Conservation (phyloP, 2,888 invertebrate species). For the Neuroscelio doddi region DNA sequence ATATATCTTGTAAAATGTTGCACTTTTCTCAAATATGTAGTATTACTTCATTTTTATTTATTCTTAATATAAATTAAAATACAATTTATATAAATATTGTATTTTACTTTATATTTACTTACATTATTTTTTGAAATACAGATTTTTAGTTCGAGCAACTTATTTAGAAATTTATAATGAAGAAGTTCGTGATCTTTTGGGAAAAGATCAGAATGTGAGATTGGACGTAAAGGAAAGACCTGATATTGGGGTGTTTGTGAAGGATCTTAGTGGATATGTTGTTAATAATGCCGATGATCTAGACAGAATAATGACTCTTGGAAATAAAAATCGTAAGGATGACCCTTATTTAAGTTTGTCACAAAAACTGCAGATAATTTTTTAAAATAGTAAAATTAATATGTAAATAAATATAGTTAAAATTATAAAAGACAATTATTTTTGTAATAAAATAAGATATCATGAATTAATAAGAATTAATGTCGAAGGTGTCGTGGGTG, state of each 20-base stretch:
- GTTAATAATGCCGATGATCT: slow-evolving; percentile 97
- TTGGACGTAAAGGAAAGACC: slow-evolving; percentile 96
- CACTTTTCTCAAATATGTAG: too few relatives aligned
- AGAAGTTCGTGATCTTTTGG: slow-evolving; percentile 95
- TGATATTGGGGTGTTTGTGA: slow-evolving; percentile 98
- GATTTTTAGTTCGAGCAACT: slow-evolving; percentile 96
- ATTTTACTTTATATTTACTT: not conserved
- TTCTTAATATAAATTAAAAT: not conserved
- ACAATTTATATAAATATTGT: too few relatives aligned
- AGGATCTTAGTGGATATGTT: slow-evolving; percentile 97
- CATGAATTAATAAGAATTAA: slow-evolving; percentile 62
- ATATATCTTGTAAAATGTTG: too few relatives aligned
- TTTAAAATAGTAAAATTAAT: too few relatives aligned
- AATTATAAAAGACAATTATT: too few relatives aligned
- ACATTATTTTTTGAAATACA: slow-evolving; percentile 61
- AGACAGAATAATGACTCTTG: slow-evolving; percentile 94
- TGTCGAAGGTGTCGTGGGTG: slow-evolving; percentile 81
- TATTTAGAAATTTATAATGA: slow-evolving; percentile 99
- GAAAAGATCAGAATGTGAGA: slow-evolving; percentile 88
- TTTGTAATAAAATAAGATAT: too few relatives aligned
- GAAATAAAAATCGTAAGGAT: slow-evolving; percentile 91
- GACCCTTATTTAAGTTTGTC: too few relatives aligned
- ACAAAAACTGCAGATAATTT: too few relatives aligned
- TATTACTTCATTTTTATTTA: too few relatives aligned
- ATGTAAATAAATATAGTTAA: too few relatives aligned